Conservation (phyloP, 2,113 vertebrate species). For the Oreochromis niloticus region DNA sequence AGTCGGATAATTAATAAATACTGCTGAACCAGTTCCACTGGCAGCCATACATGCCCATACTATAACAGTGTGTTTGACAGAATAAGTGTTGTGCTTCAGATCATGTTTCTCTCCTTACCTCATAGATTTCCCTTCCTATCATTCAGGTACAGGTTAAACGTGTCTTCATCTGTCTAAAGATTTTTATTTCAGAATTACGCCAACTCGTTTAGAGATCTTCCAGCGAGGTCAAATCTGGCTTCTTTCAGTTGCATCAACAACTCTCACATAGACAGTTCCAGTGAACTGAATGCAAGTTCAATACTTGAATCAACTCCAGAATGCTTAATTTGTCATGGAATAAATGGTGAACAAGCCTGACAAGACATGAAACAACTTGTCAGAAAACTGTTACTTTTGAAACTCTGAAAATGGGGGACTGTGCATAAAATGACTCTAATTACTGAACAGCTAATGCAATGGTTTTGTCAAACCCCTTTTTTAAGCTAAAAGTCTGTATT, state of each 20-base stretch:
- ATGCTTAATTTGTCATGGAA: neutral
- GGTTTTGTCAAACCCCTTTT: neutral
- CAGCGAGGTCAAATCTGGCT: neutral
- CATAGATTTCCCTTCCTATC: neutral
- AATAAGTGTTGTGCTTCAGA: neutral
- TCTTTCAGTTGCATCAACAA: neutral
- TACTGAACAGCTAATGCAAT: neutral
- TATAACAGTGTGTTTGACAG: neutral
- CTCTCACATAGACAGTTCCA: neutral
- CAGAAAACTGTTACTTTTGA: neutral
- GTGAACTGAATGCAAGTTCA: neutral
- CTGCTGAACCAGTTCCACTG: neutral
- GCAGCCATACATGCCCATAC: neutral
- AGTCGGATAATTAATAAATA: neutral
- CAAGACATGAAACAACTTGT: neutral
- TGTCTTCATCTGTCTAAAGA: neutral
- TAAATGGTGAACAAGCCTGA: neutral
- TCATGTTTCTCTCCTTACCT: neutral
- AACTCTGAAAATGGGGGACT: neutral
- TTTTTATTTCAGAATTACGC: neutral
- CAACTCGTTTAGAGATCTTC: neutral
- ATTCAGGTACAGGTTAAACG: neutral
- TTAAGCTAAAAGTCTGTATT: neutral
- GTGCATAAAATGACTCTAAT: neutral
- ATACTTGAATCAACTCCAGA: neutral